Percentiles rank a stretch among this genome's conserved stretches.
These are phyloP conservation scores for Pseudobourletiella spinata DNA, from an alignment of 1,140 invertebrate species.

Conservation along the genomic window DNA sequence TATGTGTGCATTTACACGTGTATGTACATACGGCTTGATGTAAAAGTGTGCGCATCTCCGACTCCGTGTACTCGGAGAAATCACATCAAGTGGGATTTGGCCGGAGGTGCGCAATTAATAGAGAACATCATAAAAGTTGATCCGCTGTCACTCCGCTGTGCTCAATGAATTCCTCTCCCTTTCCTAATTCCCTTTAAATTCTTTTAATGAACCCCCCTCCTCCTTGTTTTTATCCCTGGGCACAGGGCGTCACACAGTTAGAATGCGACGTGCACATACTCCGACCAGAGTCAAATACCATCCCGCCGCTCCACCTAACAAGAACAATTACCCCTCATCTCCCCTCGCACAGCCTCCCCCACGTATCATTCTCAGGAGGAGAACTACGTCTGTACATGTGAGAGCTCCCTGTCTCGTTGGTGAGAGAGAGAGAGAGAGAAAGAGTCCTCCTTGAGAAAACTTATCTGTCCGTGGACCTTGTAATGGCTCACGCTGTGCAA, in stretches of 20 bases:
- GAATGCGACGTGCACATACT: background rate
- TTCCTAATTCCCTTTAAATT: conserved; percentile 37
- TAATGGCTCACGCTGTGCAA: conserved; percentile 19
- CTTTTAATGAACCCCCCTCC: conserved; percentile 36
- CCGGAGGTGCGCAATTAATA: conserved; percentile 36
- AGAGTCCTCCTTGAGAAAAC: background rate
- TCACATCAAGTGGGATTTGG: conserved; percentile 30
- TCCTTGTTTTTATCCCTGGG: conserved; percentile 29
- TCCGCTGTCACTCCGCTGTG: conserved; percentile 32
- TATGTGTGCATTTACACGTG: no score
- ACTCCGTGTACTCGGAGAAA: no score
- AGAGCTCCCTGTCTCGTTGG: background rate
- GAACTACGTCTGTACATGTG: background rate
- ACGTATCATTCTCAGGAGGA: no score
- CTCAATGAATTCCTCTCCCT: conserved; percentile 32
- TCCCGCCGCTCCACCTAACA: conserved; percentile 11
- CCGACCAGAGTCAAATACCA: background rate
- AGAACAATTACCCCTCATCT: conserved; percentile 13
- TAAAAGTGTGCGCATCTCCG: no score
- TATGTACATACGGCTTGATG: no score
- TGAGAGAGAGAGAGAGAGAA: no score
- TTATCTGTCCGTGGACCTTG: background rate
- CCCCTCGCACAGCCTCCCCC: conserved; percentile 1
- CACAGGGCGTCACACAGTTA: background rate
- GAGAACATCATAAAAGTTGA: conserved; percentile 37